phyloP scores from a whole-genome alignment of 2,888 invertebrate species.

The Philereme transversata region DNA sequence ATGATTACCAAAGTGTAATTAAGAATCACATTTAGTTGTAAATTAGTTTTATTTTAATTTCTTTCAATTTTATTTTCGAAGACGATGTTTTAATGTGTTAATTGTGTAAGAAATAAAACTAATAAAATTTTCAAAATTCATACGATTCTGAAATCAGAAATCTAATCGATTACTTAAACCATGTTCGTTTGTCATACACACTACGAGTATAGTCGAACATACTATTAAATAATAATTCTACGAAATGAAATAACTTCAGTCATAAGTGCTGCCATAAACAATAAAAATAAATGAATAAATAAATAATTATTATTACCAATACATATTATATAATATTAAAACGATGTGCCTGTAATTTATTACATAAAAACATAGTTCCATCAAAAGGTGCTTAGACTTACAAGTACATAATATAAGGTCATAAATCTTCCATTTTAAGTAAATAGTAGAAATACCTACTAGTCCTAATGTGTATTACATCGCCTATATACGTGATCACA shows the following conservation, averaged over 20 bases:
- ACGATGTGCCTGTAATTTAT: slow-evolving; percentile 69
- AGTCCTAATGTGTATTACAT: slow-evolving; percentile 60
- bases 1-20: slow-evolving; percentile 83
- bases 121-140: not conserved
- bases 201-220: no score
- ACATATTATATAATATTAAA: slow-evolving; percentile 45
- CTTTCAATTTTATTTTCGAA: not conserved
- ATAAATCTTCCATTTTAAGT: slow-evolving; percentile 57
- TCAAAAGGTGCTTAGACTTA: slow-evolving; percentile 61
- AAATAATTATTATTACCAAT: slow-evolving; percentile 39
- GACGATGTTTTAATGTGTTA: not conserved
- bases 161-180: not conserved
- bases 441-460: slow-evolving; percentile 57
- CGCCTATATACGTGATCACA: slow-evolving; percentile 40
- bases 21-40: slow-evolving; percentile 70
- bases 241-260: slow-evolving; percentile 18
- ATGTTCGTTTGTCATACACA: not conserved
- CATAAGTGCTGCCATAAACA: slow-evolving; percentile 47
- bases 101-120: not conserved
- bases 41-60: slow-evolving; percentile 29
- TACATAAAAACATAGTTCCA: slow-evolving; percentile 53
- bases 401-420: slow-evolving; percentile 44
- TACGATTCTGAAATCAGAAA: no score
- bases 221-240: not conserved
- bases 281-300: slow-evolving; percentile 21